Base-by-base conservation (phyloP, 2,113 vertebrate genomes). In the Ellobius talpinus region DNA sequence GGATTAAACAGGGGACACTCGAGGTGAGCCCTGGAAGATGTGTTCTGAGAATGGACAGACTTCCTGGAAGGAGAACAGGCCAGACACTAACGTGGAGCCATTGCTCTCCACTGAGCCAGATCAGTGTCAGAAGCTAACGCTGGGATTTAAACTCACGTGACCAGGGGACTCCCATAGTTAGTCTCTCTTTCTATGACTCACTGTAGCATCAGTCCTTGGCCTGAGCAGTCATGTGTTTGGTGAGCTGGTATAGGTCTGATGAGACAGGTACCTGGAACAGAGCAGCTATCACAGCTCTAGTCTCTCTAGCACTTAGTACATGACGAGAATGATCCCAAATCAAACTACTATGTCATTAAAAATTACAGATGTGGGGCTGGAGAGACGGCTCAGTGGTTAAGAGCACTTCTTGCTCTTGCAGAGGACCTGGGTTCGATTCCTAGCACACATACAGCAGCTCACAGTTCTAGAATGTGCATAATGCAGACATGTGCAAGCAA, bases 301-400 rank as follows among this genome's bases (percentile, higher is more conserved):
- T 76, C 55, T 63, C 39, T 47, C 47, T 33, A 50, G 55, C 36
- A 70, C 65, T 24, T 21, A n/a, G 24, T 31, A 87, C 73, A 91
- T 70, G 85, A 10, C 11, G 1, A 94, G 76, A 81, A 73, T 31
- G 21, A 68, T 91, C 79, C 74, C 66, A 45, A 96, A 88, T 92
- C 88, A 91, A 92, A 81, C 61, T 42, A 84, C 23, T 42, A 84
- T 66, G 24, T 95, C 85, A 61, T 47, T 85, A 85, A 65, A 65
- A 33, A 31, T 42, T 65, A 39, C 79, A 61, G 10, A 4, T 8
- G 1, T 82, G 36, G n/a, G n/a, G 23, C 36, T 61, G 23, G 55
- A 82, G 55, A n/a, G 13, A 16, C 11, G 47, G 24, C 7, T 31
- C 26, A 1, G 82, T 31, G 39, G 58, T 31, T 65, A 85, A 65